These are phyloP conservation scores for Doryteuthis pealeii DNA, from an alignment of 1,140 invertebrate species.

Conservation along the genomic window DNA sequence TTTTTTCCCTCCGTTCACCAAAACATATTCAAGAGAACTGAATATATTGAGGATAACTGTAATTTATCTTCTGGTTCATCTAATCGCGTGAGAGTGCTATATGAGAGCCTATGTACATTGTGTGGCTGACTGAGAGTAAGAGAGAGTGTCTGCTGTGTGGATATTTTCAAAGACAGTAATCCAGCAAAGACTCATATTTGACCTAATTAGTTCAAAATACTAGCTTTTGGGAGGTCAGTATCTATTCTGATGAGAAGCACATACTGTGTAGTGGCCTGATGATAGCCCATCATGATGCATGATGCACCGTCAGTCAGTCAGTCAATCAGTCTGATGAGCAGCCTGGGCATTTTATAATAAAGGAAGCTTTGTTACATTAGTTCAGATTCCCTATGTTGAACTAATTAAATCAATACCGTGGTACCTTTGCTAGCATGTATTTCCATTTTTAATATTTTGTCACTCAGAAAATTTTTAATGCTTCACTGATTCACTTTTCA, in stretches of 20 bases:
- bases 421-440: constrained; percentile 9
- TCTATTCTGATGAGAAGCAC: constrained; percentile 4
- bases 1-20: constrained; percentile 7
- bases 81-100: constrained; percentile 4
- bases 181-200: constrained; percentile 9
- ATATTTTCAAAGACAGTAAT: constrained; percentile 9
- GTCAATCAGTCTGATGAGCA: too few relatives aligned
- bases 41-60: constrained; percentile 11
- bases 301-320: constrained; percentile 6
- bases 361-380: constrained; percentile 8
- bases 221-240: constrained; percentile 8
- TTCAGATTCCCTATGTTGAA: constrained; percentile 4
- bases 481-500: constrained; percentile 1
- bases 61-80: constrained; percentile 9
- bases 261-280: constrained; percentile 3
- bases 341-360: constrained; percentile 8
- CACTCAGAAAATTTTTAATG: constrained; percentile 5
- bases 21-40: constrained; percentile 15
- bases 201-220: constrained; percentile 6
- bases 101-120: constrained; percentile 11
- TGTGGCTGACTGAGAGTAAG: neutral
- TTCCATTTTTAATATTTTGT: constrained; percentile 8
- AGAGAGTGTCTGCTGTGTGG: constrained; percentile 2
- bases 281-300: neutral
- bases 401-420: constrained; percentile 7